A percentile compares a stretch with the other conserved stretches of the same genome.
These are phyloP conservation scores for Odontamblyopus rebecca DNA, from an alignment of 2,797 vertebrate genomes.

Conservation along the genomic window DNA sequence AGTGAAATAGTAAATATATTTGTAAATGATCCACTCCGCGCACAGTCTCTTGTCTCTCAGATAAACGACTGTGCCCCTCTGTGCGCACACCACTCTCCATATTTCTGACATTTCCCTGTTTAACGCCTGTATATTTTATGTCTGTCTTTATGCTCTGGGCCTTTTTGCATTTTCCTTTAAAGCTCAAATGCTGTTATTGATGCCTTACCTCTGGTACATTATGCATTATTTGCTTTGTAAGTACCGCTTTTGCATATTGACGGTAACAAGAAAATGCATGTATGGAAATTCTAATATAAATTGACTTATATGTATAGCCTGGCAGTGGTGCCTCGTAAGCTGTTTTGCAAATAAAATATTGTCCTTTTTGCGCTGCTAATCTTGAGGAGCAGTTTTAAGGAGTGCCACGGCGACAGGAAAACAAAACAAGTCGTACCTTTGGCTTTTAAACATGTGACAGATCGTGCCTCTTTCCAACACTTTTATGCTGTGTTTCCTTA, in stretches of 20 bases:
- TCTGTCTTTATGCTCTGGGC: constrained; percentile 72
- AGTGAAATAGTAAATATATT: constrained; percentile 78
- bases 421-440: constrained; percentile 63
- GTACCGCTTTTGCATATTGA: constrained; percentile 99
- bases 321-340: constrained; percentile 94
- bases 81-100: constrained; percentile 79
- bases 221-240: constrained; percentile 99
- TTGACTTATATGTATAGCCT: constrained; percentile 94
- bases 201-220: constrained; percentile 93
- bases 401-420: constrained; percentile 53
- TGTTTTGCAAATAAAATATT: constrained; percentile 91
- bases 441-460: constrained; percentile 82
- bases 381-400: constrained; percentile 80
- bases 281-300: constrained; percentile 99
- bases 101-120: constrained; percentile 85
- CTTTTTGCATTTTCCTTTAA: constrained; percentile 92
- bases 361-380: constrained; percentile 95
- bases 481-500: constrained; percentile 78
- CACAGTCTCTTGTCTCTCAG: constrained; percentile 76
- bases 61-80: constrained; percentile 79
- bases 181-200: constrained; percentile 93
- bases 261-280: constrained; percentile 99
- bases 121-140: constrained; percentile 83
- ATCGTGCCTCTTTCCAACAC: constrained; percentile 77
- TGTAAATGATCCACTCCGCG: constrained; percentile 77